Percentiles rank a stretch among this genome's conserved stretches.
Evolutionary conservation across 1,140 invertebrate genomes (phyloP).

Genomic region (Philaenus spumarius): DNA sequence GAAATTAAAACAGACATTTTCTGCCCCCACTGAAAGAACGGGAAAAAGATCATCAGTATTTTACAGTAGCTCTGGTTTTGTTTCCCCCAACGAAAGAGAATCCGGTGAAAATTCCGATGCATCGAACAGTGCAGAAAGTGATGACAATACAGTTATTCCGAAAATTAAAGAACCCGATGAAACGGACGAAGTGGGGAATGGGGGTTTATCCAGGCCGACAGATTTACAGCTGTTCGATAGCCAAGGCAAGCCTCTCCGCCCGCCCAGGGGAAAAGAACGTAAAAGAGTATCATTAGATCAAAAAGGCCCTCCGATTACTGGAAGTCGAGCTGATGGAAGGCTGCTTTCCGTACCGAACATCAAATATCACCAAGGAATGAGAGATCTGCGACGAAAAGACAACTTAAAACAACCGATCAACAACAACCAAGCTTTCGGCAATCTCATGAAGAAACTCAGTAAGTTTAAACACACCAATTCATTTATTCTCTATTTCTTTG

Average conservation of each 20-base stretch:
- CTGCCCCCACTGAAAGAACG: slow-evolving; percentile 1
- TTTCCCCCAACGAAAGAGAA: neutral
- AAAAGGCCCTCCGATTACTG: slow-evolving; percentile 31
- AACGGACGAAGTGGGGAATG: neutral
- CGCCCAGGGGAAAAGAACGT: slow-evolving; percentile 50
- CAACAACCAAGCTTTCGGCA: slow-evolving; percentile 41
- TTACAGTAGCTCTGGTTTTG: neutral
- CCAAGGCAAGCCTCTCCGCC: slow-evolving; percentile 49
- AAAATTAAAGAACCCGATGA: slow-evolving; percentile 20
- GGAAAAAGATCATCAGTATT: slow-evolving; percentile 9
- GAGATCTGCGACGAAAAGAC: slow-evolving; percentile 29
- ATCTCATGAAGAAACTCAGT: slow-evolving; percentile 76
- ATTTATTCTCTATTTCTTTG: neutral
- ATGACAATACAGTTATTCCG: slow-evolving; percentile 18
- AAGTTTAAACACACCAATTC: slow-evolving; percentile 52
- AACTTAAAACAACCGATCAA: slow-evolving; percentile 4
- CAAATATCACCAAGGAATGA: slow-evolving; percentile 44
- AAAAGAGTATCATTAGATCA: slow-evolving; percentile 41
- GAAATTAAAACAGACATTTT: slow-evolving; percentile 52
- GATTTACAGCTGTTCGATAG: slow-evolving; percentile 56
- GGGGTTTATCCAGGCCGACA: slow-evolving; percentile 42
- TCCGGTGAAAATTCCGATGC: slow-evolving; percentile 11
- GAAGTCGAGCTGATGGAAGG: slow-evolving; percentile 54
- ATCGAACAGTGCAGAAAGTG: slow-evolving; percentile 21
- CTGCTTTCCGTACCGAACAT: slow-evolving; percentile 70